Conservation (phyloP, 2,113 vertebrate genomes). For the Nesoenas mayeri region DNA sequence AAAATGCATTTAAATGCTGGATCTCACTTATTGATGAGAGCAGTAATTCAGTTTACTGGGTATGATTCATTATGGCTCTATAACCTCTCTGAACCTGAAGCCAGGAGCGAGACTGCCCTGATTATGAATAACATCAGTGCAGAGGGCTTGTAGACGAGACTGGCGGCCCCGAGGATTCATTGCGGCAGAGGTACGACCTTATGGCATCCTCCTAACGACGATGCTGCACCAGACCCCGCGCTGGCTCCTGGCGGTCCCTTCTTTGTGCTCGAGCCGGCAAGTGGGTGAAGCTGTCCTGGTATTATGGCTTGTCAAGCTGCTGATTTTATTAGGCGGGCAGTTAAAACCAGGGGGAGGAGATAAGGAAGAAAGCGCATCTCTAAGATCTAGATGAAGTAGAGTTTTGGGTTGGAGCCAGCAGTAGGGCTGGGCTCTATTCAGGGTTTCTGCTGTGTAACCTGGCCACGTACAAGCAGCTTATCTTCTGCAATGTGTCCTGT, state of each 20-base stretch:
- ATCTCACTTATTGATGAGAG: conserved; percentile 29
- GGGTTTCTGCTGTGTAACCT: not conserved
- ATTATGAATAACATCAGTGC: conserved; percentile 24
- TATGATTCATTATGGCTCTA: conserved; percentile 50
- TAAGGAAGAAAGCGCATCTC: not conserved
- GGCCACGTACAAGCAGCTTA: not conserved
- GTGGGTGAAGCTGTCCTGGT: not conserved
- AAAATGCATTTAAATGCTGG: conserved; percentile 27
- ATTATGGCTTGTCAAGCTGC: not conserved
- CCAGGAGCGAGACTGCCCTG: conserved; percentile 37
- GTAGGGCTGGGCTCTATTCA: not conserved
- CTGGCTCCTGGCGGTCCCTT: not conserved
- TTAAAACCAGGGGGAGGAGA: not conserved
- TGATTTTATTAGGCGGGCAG: not conserved
- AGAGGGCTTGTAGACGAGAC: not conserved
- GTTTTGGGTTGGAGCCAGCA: not conserved
- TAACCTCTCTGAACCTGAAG: conserved; percentile 55
- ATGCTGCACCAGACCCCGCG: not conserved
- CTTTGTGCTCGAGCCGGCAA: not conserved
- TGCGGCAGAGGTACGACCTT: conserved; percentile 3
- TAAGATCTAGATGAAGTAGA: not conserved
- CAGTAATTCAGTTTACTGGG: conserved; percentile 53
- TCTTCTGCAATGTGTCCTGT: not conserved
- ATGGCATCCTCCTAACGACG: not conserved
- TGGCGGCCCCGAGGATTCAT: conserved; percentile 38